These are phyloP conservation scores for Entomobrya proxima DNA, from an alignment of 2,888 invertebrate species.

Conservation along the genomic window DNA sequence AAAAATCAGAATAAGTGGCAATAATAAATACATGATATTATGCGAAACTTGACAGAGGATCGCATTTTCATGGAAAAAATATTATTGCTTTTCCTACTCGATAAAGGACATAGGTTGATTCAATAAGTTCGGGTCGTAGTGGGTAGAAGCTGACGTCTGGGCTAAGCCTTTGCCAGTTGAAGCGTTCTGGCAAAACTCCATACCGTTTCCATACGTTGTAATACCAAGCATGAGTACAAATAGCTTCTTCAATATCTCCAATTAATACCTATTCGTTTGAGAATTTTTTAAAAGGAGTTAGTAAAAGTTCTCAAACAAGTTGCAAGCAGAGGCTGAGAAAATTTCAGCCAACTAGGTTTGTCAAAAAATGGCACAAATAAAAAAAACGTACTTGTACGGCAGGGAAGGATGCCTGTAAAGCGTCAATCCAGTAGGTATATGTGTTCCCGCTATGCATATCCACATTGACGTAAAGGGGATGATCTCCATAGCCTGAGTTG, in stretches of 20 bases:
- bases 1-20: neutral
- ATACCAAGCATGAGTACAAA: slow-evolving; percentile 82
- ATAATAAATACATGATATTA: no score
- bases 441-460: slow-evolving; percentile 82
- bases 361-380: neutral
- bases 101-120: slow-evolving; percentile 82
- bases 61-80: no score
- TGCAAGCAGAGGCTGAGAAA: no score
- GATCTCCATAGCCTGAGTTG: slow-evolving; percentile 80
- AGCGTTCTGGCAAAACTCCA: slow-evolving; percentile 80
- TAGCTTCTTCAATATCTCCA: slow-evolving; percentile 83
- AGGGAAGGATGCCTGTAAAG: slow-evolving; percentile 80
- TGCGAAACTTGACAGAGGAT: no score
- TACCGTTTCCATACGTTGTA: slow-evolving; percentile 82
- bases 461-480: slow-evolving; percentile 82
- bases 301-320: no score
- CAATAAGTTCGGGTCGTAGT: slow-evolving; percentile 82
- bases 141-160: slow-evolving; percentile 82
- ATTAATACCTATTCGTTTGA: slow-evolving; percentile 78
- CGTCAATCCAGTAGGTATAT: slow-evolving; percentile 82
- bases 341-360: no score
- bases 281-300: no score
- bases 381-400: slow-evolving; percentile 77
- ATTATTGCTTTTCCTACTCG: slow-evolving; percentile 62
- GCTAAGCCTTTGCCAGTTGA: slow-evolving; percentile 78